A percentile compares a stretch with the other conserved stretches of the same genome.
Evolutionary conservation across 2,113 vertebrate genomes (phyloP).

Genomic region (Crypturellus undulatus): DNA sequence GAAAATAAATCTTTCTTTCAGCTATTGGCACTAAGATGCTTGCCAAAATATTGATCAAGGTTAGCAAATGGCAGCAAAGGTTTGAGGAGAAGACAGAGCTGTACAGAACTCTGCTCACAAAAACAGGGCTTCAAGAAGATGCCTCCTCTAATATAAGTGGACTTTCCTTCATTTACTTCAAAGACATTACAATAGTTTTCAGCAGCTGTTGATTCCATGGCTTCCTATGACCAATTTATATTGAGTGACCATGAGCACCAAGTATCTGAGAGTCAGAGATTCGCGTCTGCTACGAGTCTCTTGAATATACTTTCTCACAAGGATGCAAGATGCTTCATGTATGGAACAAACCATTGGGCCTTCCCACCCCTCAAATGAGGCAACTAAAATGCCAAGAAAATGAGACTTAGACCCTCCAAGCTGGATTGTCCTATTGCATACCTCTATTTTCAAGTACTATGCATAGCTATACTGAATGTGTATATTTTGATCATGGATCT

Average conservation of each 20-base stretch:
- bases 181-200: no score
- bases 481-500: background rate
- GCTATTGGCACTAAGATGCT: background rate
- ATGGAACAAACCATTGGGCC: background rate
- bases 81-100: background rate
- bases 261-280: background rate
- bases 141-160: background rate
- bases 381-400: background rate
- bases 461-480: fast-evolving
- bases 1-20: background rate
- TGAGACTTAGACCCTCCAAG: fast-evolving
- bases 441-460: background rate
- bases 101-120: background rate
- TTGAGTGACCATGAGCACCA: background rate
- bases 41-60: background rate
- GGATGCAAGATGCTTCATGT: background rate
- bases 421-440: fast-evolving
- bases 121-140: background rate
- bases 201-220: background rate
- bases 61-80: background rate
- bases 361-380: fast-evolving
- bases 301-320: background rate
- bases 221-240: background rate
- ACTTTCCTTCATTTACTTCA: background rate
- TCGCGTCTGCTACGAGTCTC: background rate